phyloP scores from a whole-genome alignment of 2,888 invertebrate genomes.

The Amiota mariae region DNA sequence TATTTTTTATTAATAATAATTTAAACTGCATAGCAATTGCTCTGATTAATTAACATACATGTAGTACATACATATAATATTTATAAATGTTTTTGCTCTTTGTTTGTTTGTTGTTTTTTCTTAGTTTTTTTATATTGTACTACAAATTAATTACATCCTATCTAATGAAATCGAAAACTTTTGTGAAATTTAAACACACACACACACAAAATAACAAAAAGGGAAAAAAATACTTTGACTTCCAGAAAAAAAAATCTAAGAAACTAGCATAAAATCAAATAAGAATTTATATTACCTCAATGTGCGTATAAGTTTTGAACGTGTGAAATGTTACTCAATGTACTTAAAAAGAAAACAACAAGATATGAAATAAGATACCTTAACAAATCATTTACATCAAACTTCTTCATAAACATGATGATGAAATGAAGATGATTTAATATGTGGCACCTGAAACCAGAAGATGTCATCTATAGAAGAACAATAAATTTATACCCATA shows the following conservation, averaged over 20 bases:
- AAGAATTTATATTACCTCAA: slow-evolving; percentile 24
- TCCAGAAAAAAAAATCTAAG: neutral
- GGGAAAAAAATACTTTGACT: slow-evolving; percentile 3
- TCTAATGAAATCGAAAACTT: neutral
- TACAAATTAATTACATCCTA: neutral
- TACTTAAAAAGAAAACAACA: slow-evolving; percentile 18
- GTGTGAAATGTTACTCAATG: slow-evolving; percentile 9
- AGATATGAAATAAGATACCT: neutral
- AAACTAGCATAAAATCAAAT: slow-evolving; percentile 12
- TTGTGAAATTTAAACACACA: neutral
- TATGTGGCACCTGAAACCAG: neutral
- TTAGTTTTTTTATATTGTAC: neutral
- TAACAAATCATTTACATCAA: neutral
- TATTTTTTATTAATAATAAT: slow-evolving; percentile 2
- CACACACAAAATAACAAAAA: too few species aligned
- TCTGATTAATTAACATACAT: too few species aligned
- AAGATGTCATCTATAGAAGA: neutral
- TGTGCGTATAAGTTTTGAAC: neutral
- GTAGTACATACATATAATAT: too few species aligned
- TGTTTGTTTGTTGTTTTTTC: neutral
- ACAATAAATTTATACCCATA: too few species aligned
- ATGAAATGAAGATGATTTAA: neutral
- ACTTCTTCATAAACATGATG: neutral
- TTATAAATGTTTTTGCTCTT: neutral
- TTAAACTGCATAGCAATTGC: neutral